Base-by-base conservation (phyloP, 2,113 vertebrate species). In the Sebastes schlegelii region DNA sequence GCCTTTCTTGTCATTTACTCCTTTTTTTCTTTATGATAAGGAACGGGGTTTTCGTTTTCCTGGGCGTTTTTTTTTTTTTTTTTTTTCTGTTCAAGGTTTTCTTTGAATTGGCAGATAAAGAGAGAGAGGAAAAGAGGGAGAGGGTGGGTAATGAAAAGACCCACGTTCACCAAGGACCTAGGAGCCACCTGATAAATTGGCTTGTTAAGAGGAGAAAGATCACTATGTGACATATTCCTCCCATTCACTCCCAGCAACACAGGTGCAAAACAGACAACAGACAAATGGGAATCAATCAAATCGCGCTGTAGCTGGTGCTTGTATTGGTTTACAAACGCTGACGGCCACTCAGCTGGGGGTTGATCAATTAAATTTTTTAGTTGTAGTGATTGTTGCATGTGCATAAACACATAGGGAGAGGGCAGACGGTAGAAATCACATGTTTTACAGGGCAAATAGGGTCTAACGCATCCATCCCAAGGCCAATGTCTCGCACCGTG, bases 51-150 rank as follows among this genome's bases (percentile, higher is more conserved):
- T 26, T 26, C 34, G 7, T 54, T 54, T 17, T 54, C 19, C 16
- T 54, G 5, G 6, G 16, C 51, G 1, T 26, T 64, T 74, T 66
- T 58, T 19, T 74, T 48, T 74, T 75, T 87, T 80, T 23, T 42
- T 67, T 69, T 78, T 23, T 96, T 91, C 42, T 87, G 95, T 96
- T 95, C 93, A 96, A 95, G 96, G 95, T 97, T 93, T 97, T 96
- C 97, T 97, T 97, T 98, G 97, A 97, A 96, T 93, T 93, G 88
- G 87, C 6, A 89, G 95, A 97, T 96, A 97, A 97, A 89, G 86
- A 85, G 63, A 86, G 88, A 92, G 91, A 91, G 94, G 90, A 82
- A 75, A 91, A 88, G 91, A 88, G 80, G 84, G 94, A 86, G 94
- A 79, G 89, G 89, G 84, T 83, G 89, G 49, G 69, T 91, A 75